Conservation (phyloP, 2,113 vertebrate genomes). For the Coracopsis vasa region DNA sequence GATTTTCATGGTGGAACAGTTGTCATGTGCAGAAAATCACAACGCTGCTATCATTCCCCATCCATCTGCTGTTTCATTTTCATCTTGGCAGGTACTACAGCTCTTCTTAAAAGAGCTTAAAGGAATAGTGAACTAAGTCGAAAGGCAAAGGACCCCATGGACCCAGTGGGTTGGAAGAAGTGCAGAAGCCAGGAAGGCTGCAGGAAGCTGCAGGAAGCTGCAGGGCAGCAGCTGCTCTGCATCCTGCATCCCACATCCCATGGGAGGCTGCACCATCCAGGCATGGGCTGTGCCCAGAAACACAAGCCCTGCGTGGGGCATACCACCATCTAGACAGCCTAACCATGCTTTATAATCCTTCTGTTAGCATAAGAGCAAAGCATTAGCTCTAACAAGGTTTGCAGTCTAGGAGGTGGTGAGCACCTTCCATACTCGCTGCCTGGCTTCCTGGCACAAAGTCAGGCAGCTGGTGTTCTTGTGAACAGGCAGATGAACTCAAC, state of each 20-base stretch:
- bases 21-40: neutral
- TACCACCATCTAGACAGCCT: neutral
- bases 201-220: neutral
- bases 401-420: neutral
- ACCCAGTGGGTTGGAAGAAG: neutral
- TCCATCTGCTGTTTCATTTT: neutral
- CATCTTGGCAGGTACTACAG: neutral
- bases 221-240: neutral
- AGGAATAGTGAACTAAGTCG: neutral
- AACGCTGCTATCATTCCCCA: neutral
- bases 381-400: neutral
- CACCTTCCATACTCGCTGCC: neutral
- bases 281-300: fast-evolving
- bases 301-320: fast-evolving
- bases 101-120: neutral
- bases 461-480: neutral
- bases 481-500: neutral
- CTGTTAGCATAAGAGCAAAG: neutral
- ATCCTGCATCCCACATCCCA: neutral
- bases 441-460: neutral
- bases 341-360: neutral
- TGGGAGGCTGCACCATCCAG: neutral
- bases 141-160: fast-evolving
- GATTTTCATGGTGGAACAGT: neutral
- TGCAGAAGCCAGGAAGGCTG: neutral